These are phyloP conservation scores for Parnassius smintheus DNA, from an alignment of 2,888 invertebrate species.

Conservation along the genomic window DNA sequence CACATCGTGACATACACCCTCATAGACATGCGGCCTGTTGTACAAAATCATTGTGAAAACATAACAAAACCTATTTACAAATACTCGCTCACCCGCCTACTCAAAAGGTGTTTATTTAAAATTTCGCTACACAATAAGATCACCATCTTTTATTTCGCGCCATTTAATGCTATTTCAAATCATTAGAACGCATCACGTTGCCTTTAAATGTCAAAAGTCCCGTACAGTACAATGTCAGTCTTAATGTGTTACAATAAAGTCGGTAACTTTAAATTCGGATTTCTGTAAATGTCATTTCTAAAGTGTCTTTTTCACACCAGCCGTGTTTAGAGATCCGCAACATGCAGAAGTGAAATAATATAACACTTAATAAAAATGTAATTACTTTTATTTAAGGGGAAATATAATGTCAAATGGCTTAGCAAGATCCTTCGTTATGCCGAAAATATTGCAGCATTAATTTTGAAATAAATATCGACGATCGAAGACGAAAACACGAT, in stretches of 20 bases:
- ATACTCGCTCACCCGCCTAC: slow-evolving; percentile 77
- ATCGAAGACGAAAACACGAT: too few relatives aligned
- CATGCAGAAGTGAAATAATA: not conserved
- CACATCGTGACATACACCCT: slow-evolving; percentile 28
- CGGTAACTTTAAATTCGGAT: not conserved
- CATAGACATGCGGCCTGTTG: slow-evolving; percentile 39
- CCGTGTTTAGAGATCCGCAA: slow-evolving; percentile 8
- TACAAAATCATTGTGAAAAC: slow-evolving; percentile 59
- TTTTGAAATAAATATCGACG: too few relatives aligned
- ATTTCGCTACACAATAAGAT: slow-evolving; percentile 68
- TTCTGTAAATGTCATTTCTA: not conserved
- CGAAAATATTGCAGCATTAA: too few relatives aligned
- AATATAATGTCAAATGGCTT: too few relatives aligned
- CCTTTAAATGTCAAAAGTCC: slow-evolving; percentile 36
- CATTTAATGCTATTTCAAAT: slow-evolving; percentile 75
- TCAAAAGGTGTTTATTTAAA: slow-evolving; percentile 81
- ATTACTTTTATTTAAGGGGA: too few relatives aligned
- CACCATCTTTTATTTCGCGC: slow-evolving; percentile 75
- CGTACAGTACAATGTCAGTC: slow-evolving; percentile 38
- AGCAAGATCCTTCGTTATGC: too few relatives aligned
- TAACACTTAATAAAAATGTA: too few relatives aligned
- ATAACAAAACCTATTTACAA: slow-evolving; percentile 77
- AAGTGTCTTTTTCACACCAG: not conserved
- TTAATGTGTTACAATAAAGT: slow-evolving; percentile 38
- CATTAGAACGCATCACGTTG: slow-evolving; percentile 45